Conservation (phyloP, 2,797 vertebrate genomes). For the Hybognathus amarus region DNA sequence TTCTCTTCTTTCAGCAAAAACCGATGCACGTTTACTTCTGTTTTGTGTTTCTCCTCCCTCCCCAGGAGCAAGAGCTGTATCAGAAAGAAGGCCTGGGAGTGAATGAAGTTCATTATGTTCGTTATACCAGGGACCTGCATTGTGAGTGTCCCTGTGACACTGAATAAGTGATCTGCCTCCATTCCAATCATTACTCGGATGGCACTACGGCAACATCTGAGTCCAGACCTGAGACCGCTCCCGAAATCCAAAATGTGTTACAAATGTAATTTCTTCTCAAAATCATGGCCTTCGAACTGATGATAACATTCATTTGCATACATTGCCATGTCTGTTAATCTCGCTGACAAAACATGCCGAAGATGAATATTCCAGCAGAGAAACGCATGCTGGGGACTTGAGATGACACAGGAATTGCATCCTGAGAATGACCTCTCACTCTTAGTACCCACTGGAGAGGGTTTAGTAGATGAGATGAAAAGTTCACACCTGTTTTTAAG, state of each 20-base stretch:
- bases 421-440: not conserved
- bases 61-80: constrained; percentile 90
- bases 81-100: constrained; percentile 90
- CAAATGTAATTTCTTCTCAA: constrained; percentile 10
- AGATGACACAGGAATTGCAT: constrained; percentile 32
- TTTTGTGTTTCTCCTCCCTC: not conserved
- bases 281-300: not conserved
- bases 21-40: not conserved
- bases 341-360: not conserved
- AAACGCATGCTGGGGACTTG: constrained; percentile 4
- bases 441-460: not conserved
- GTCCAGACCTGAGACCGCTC: no score
- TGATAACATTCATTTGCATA: not conserved
- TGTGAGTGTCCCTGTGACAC: constrained; percentile 68
- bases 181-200: constrained; percentile 25
- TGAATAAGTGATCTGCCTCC: constrained; percentile 11
- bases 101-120: constrained; percentile 91
- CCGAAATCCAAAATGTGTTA: not conserved
- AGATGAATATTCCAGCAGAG: constrained; percentile 8
- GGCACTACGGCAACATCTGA: not conserved
- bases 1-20: constrained; percentile 9
- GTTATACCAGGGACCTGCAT: constrained; percentile 94
- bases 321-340: not conserved
- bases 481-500: constrained; percentile 19
- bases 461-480: constrained; percentile 23